Base-by-base conservation (phyloP, 1,140 invertebrate species). In the Aphelinus certus region DNA sequence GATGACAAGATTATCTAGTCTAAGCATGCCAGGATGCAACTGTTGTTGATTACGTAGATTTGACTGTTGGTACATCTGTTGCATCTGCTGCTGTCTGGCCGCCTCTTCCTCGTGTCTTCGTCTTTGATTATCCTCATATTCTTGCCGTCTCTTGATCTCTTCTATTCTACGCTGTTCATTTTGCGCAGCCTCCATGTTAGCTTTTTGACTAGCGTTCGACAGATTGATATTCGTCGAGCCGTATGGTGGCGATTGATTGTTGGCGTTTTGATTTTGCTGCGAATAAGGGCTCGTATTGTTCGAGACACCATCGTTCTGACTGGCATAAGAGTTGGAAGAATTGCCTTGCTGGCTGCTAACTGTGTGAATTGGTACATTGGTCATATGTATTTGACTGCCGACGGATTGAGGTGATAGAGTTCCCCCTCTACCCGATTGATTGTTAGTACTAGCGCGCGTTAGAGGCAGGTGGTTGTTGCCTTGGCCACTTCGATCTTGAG, bases 1-100 rank as follows among this genome's bases (percentile, higher is more conserved):
- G 42, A 89, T 89, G 49, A 90, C 87, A 7, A 91, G 84, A 72
- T 90, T 90, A 73, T 91, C 90, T 7, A 91, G 79, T 63, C 90
- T 84, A 46, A 90, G 71, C 85, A 88, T 87, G 9, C 80, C 82
- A 1, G 86, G 84, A 74, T 88, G 85, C 3, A 84, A 58, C 4
- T 81, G 74, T 48, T 83, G 83, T 68, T 82, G 81, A 65, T 83
- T 79, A 43, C 84, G 83, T 42, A 82, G 42, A 58, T 84, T 84
- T 1, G 80, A 74, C 63, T 83, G 82, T 2, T 81, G 73, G 45
- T 83, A 82, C 73, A 83, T 80, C 46, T 83, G 82, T 67, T 79
- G 77, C 43, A 82, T 79, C 66, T 87, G 83, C 61, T 83, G 84
- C 78, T 84, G 82, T 56, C 82, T 80, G 9, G 78, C 65, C 51